phyloP scores from a whole-genome alignment of 2,797 vertebrate genomes.

The Periophthalmus magnuspinnatus region DNA sequence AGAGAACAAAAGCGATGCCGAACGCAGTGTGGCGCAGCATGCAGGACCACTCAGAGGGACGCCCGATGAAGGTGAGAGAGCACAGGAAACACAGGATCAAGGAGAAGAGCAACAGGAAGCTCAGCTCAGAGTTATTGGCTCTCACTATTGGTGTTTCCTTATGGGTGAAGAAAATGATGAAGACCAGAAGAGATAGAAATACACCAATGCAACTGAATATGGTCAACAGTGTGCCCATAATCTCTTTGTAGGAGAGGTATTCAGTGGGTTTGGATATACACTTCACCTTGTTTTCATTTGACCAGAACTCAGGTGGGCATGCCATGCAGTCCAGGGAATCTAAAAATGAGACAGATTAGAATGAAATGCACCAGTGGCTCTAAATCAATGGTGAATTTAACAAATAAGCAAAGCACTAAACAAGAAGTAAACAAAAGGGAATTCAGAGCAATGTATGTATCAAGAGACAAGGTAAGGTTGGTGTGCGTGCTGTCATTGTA shows the following conservation, averaged over 20 bases:
- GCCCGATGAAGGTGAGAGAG: conserved; percentile 66
- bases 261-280: conserved; percentile 69
- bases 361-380: neutral
- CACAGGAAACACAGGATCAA: conserved; percentile 67
- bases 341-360: conserved; percentile 27
- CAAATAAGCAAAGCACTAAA: neutral
- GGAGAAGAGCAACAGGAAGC: conserved; percentile 69
- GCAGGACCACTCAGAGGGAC: conserved; percentile 70
- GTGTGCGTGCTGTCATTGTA: too few species aligned
- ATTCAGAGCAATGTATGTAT: too few species aligned
- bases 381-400: neutral
- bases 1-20: conserved; percentile 71
- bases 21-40: conserved; percentile 69
- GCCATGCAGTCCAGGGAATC: conserved; percentile 64
- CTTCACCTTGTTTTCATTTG: conserved; percentile 59
- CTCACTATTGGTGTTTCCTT: conserved; percentile 66
- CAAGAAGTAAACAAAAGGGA: neutral
- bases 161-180: conserved; percentile 51
- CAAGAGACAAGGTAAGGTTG: too few species aligned
- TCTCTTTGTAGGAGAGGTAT: conserved; percentile 68
- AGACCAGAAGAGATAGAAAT: conserved; percentile 57
- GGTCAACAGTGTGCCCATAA: conserved; percentile 67
- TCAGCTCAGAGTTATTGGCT: conserved; percentile 68
- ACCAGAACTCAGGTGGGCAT: conserved; percentile 66
- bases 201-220: conserved; percentile 58